These are phyloP conservation scores for Panagrolaimus sp. DNA, from an alignment of 1,140 invertebrate genomes.

Conservation along the genomic window DNA sequence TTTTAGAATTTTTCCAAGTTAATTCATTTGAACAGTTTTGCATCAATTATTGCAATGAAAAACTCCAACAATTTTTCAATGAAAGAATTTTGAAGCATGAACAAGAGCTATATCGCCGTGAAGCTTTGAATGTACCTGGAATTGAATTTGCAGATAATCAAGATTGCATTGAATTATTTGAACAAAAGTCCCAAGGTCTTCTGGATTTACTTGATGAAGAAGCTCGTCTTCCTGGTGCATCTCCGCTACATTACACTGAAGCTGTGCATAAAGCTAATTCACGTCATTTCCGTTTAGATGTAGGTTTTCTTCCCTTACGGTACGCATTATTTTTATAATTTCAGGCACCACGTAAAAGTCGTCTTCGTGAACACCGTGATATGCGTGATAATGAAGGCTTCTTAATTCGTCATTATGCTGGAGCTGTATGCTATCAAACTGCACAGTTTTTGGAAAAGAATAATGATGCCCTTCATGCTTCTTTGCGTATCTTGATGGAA, in stretches of 20 bases:
- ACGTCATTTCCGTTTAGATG: slow-evolving; percentile 67
- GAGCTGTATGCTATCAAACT: slow-evolving; percentile 93
- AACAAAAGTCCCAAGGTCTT: slow-evolving; percentile 77
- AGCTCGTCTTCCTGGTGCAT: slow-evolving; percentile 85
- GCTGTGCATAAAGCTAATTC: slow-evolving; percentile 77
- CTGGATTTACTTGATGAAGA: slow-evolving; percentile 90
- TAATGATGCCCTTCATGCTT: slow-evolving; percentile 90
- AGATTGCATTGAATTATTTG: slow-evolving; percentile 89
- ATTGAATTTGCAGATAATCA: slow-evolving; percentile 91
- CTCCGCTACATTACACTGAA: slow-evolving; percentile 79
- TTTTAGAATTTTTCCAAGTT: slow-evolving; percentile 83
- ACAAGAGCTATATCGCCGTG: slow-evolving; percentile 83
- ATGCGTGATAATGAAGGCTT: slow-evolving; percentile 91
- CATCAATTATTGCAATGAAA: slow-evolving; percentile 96
- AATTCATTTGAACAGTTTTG: slow-evolving; percentile 88
- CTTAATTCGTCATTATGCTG: slow-evolving; percentile 88
- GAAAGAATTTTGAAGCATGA: slow-evolving; percentile 79
- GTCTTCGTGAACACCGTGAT: slow-evolving; percentile 80
- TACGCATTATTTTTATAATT: too few species aligned
- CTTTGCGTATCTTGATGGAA: slow-evolving; percentile 79
- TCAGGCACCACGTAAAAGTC: slow-evolving; percentile 77
- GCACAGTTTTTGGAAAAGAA: slow-evolving; percentile 91
- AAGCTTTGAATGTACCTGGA: slow-evolving; percentile 84
- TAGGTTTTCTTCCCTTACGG: too few species aligned
- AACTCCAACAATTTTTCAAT: slow-evolving; percentile 99